Percentiles rank a stretch among this genome's conserved stretches.
Evolutionary conservation across 35 echinoderm and acorn worm species (phyloP).

Genomic region (Heliocidaris tuberculata): DNA sequence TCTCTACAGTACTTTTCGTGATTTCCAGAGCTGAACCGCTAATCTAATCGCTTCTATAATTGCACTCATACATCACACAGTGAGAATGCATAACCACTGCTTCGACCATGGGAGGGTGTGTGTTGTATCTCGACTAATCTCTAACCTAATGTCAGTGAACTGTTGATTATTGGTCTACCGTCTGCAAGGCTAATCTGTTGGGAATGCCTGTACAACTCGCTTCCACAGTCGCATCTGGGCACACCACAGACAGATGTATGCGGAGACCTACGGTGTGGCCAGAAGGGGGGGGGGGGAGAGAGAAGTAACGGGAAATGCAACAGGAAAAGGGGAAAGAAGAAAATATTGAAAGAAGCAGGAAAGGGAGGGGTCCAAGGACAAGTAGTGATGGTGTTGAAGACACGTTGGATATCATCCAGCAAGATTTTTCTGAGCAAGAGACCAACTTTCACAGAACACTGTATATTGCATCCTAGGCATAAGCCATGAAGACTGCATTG

Average conservation of each 20-base stretch:
- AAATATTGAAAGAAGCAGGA: neutral
- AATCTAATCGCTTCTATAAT: no score
- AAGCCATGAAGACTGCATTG: no score
- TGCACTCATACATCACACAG: no score
- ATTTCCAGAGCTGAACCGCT: no score
- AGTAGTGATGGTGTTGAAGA: neutral
- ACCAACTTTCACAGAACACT: no score
- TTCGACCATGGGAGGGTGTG: neutral
- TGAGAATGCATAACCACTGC: neutral
- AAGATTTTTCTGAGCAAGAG: neutral
- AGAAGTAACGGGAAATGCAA: neutral
- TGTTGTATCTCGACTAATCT: neutral
- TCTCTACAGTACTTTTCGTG: no score
- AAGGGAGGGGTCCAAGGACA: neutral
- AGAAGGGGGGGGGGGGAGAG: no score
- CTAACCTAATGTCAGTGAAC: neutral
- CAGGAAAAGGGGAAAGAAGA: neutral
- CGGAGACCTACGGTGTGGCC: neutral
- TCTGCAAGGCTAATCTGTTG: neutral
- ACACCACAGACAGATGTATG: neutral
- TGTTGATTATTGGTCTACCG: constrained; percentile 10
- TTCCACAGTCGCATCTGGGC: neutral
- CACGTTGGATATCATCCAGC: neutral
- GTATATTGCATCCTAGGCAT: no score
- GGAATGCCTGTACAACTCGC: neutral